A percentile compares a stretch with the other conserved stretches of the same genome.
Conservation (phyloP, 2,113 vertebrate genomes). For the Amphiprion percula region DNA sequence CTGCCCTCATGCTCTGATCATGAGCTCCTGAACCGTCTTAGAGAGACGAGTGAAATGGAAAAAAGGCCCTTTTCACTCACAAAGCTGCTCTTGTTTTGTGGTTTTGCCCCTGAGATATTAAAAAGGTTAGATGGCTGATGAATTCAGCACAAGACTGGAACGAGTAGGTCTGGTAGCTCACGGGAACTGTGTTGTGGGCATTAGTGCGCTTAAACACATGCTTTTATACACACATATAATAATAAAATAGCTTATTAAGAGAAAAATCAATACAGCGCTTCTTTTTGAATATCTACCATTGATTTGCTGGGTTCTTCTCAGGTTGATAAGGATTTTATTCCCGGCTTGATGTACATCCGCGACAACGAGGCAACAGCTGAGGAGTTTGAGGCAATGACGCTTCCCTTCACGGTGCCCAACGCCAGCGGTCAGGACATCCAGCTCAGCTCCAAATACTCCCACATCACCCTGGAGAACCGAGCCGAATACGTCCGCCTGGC, state of each 20-base stretch:
- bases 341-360: slow-evolving; percentile 98
- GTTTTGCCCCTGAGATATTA: slow-evolving; percentile 68
- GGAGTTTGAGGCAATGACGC: slow-evolving; percentile 97
- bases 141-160: slow-evolving; percentile 64
- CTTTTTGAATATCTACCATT: neutral
- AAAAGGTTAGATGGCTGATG: slow-evolving; percentile 72
- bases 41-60: neutral
- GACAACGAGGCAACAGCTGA: slow-evolving; percentile 97
- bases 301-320: slow-evolving; percentile 55
- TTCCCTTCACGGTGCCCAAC: slow-evolving; percentile 97
- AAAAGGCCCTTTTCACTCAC: slow-evolving; percentile 42
- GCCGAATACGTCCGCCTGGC: slow-evolving; percentile 96
- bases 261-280: neutral
- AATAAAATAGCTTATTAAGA: no score
- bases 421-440: slow-evolving; percentile 98
- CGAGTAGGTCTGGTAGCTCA: slow-evolving; percentile 25
- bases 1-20: slow-evolving; percentile 80
- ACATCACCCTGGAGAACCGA: slow-evolving; percentile 96
- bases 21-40: slow-evolving; percentile 70
- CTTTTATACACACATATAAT: neutral
- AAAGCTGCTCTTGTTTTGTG: slow-evolving; percentile 77
- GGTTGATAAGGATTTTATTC: slow-evolving; percentile 99
- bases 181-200: slow-evolving; percentile 18
- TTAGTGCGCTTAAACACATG: neutral
- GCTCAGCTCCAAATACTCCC: slow-evolving; percentile 95